Base-by-base conservation (phyloP, 1,140 invertebrate genomes). In the Drosophila micromelanica region DNA sequence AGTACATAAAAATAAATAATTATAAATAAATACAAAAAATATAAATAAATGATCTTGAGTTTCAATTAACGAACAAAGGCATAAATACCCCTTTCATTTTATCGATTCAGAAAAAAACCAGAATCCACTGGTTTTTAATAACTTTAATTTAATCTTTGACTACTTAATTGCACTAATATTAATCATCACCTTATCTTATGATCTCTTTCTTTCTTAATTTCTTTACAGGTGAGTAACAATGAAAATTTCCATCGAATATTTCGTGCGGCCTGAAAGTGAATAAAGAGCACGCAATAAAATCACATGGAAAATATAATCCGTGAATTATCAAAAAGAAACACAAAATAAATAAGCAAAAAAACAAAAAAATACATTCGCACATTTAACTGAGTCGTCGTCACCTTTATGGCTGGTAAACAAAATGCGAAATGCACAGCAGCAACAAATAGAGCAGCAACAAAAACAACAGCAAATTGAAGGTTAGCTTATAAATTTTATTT, bases 401-500 rank as follows among this genome's bases (percentile, higher is more conserved):
- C 60, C 62, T 65, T 81, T 73, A 57, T 70, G 60, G 63, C 80
- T 70, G 76, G 80, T 84, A 84, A 84, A 79, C 80, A 84, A 79
- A 79, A 84, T 80, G 71, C 77, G 75, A 84, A 79, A 76, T 85
- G 73, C 62, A 51, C 71, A 63, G 42, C 30, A 62, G 52, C 74
- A 70, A 54, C 42, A 70, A 51, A 57, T 49, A 46, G 45, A 40
- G 17, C 77, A 80, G 67, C 52, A 12, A 40, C 17, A 74, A 48
- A 61, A 51, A 43, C 64, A 61, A 23, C 42, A 51, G 23, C 30
- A 55, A 15, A 75, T 42, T 73, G 78, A 84, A 84, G 80, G 80
- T 84, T 84, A 73, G 72, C 76, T 67, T 69, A 79, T 84, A 72
- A 65, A 76, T 73, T 82, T 68, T 69, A 84, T 84, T 82, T 84